Conservation (phyloP, 2,113 vertebrate genomes). For the Procavia capensis region DNA sequence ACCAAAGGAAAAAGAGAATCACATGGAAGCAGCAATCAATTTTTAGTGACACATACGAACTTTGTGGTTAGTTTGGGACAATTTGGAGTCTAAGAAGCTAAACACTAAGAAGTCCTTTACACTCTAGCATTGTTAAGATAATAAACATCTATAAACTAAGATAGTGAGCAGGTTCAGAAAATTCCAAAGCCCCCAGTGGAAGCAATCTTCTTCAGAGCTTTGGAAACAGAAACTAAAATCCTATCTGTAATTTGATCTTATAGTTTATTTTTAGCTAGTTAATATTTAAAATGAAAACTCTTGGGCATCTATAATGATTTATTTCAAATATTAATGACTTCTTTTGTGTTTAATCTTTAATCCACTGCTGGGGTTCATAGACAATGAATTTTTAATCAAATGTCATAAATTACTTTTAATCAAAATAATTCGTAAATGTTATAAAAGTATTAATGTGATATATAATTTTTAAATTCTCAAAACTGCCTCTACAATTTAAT, state of each 20-base stretch:
- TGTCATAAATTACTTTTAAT: background rate
- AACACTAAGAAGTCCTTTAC: background rate
- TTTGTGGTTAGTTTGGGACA: background rate
- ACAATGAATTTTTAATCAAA: constrained; percentile 22
- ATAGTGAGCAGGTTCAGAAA: background rate
- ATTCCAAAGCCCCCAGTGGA: background rate
- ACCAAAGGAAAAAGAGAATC: background rate
- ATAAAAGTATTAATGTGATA: background rate
- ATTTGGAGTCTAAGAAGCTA: background rate
- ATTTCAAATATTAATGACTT: constrained; percentile 34
- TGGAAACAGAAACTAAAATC: background rate
- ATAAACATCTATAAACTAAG: background rate
- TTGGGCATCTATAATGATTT: background rate
- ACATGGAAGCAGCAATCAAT: background rate
- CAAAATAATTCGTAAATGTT: constrained; percentile 46
- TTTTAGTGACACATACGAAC: background rate
- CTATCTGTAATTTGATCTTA: background rate
- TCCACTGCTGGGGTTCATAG: background rate
- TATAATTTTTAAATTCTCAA: background rate
- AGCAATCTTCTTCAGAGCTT: background rate
- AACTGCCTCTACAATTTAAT: background rate
- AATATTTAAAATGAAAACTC: constrained; percentile 9
- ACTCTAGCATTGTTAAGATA: background rate
- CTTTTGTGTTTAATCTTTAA: constrained; percentile 20
- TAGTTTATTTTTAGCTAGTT: constrained; percentile 47